Percentiles rank a stretch among this genome's conserved stretches.
These are phyloP conservation scores for Apodemia zela DNA, from an alignment of 2,888 invertebrate genomes.

Conservation along the genomic window DNA sequence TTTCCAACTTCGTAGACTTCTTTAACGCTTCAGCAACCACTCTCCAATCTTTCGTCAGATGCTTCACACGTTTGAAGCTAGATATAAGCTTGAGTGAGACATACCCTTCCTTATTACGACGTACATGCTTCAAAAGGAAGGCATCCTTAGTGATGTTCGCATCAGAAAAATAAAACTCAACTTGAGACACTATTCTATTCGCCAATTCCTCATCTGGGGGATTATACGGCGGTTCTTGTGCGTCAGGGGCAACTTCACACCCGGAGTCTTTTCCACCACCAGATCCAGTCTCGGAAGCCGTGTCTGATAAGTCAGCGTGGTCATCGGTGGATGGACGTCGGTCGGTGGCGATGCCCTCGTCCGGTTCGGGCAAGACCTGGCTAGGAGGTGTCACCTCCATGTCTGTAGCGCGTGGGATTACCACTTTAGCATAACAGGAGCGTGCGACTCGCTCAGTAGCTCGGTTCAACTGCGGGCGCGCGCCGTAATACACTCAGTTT, in stretches of 20 bases:
- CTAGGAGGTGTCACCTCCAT: conserved; percentile 67
- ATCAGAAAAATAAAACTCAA: conserved; percentile 97
- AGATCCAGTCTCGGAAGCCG: conserved; percentile 82
- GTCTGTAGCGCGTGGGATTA: conserved; percentile 49
- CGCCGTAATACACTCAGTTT: conserved; percentile 55
- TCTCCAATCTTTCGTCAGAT: conserved; percentile 95
- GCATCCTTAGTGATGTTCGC: conserved; percentile 97
- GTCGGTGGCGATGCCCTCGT: conserved; percentile 71
- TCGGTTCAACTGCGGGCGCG: conserved; percentile 72
- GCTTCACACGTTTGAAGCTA: conserved; percentile 96
- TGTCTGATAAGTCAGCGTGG: conserved; percentile 84
- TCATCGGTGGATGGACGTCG: conserved; percentile 79
- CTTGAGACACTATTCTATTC: conserved; percentile 90
- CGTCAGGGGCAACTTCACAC: conserved; percentile 81
- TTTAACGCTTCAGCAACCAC: conserved; percentile 93
- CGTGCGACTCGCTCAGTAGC: conserved; percentile 65
- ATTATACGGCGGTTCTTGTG: conserved; percentile 82
- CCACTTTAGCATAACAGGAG: conserved; percentile 61
- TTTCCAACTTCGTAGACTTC: conserved; percentile 88
- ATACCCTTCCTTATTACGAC: conserved; percentile 96
- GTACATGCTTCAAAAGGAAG: conserved; percentile 95
- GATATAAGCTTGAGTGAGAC: conserved; percentile 96
- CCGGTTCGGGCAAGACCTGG: conserved; percentile 59
- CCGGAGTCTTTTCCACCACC: conserved; percentile 85
- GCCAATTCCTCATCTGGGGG: conserved; percentile 89